These are phyloP conservation scores for Drosophila yakuba DNA, from an alignment of 1,140 invertebrate species.

Conservation along the genomic window DNA sequence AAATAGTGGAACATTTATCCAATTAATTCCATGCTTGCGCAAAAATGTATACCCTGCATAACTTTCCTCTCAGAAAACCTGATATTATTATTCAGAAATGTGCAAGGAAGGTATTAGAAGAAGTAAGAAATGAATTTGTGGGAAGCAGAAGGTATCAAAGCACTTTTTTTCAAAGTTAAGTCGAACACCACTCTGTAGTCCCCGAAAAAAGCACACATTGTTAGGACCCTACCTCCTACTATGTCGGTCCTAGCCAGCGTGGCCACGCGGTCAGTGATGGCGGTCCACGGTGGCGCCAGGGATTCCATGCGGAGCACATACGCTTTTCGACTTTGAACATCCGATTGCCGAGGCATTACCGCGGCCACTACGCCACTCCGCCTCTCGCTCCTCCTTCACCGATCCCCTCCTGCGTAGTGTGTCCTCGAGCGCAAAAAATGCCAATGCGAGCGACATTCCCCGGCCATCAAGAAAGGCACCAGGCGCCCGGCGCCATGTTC, in stretches of 20 bases:
- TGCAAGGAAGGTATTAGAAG: background rate
- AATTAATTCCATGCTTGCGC: too few relatives aligned
- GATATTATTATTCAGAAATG: background rate
- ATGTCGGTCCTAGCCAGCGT: conserved; percentile 11
- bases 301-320: conserved; percentile 76
- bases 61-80: background rate
- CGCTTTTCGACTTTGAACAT: conserved; percentile 82
- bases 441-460: conserved; percentile 58
- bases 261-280: conserved; percentile 27
- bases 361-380: background rate
- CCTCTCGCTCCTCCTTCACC: background rate
- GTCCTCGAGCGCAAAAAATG: conserved; percentile 80
- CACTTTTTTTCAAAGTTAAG: background rate
- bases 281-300: conserved; percentile 22
- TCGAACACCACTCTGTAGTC: background rate
- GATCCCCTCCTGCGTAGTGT: conserved; percentile 43
- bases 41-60: too few relatives aligned
- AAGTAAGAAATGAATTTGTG: background rate
- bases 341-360: conserved; percentile 75
- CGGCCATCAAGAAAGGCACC: conserved; percentile 17
- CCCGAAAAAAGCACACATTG: conserved; percentile 8
- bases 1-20: too few relatives aligned
- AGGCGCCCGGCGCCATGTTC: too few relatives aligned
- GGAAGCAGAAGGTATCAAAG: too few relatives aligned
- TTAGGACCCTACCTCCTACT: background rate